Percentiles rank a stretch among this genome's conserved stretches.
phyloP scores from a whole-genome alignment of 1,140 invertebrate species.

The Camponotus floridanus region DNA sequence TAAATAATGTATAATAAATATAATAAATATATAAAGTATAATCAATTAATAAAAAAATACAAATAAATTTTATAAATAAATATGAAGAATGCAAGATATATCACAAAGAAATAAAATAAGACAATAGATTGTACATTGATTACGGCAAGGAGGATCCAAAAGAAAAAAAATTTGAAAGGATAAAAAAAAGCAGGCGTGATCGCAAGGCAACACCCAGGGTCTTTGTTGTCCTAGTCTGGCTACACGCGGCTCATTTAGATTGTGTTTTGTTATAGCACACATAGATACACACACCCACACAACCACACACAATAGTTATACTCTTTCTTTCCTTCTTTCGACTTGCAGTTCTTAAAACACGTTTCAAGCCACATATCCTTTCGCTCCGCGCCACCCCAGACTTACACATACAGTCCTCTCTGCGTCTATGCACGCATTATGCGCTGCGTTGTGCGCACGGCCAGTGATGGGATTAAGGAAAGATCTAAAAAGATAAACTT shows the following conservation, averaged over 20 bases:
- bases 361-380: conserved; percentile 52
- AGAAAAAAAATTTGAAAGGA: too few relatives aligned
- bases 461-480: conserved; percentile 6
- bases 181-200: conserved; percentile 26
- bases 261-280: conserved; percentile 67
- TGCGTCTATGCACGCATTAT: not conserved
- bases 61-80: not conserved
- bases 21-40: too few relatives aligned
- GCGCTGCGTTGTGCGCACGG: not conserved
- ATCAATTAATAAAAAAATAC: too few relatives aligned
- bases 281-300: too few relatives aligned
- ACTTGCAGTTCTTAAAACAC: conserved; percentile 62
- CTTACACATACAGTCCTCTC: not conserved
- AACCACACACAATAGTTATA: conserved; percentile 55
- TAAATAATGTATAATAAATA: too few relatives aligned
- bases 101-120: not conserved
- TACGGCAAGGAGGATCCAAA: not conserved
- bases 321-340: conserved; percentile 62
- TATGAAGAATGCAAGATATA: not conserved
- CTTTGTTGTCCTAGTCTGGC: conserved; percentile 70
- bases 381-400: conserved; percentile 1
- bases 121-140: not conserved
- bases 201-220: conserved; percentile 45
- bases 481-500: not conserved
- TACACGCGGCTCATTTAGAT: conserved; percentile 56